These are phyloP conservation scores for Acomys russatus DNA, from an alignment of 2,797 vertebrate species.

Conservation along the genomic window DNA sequence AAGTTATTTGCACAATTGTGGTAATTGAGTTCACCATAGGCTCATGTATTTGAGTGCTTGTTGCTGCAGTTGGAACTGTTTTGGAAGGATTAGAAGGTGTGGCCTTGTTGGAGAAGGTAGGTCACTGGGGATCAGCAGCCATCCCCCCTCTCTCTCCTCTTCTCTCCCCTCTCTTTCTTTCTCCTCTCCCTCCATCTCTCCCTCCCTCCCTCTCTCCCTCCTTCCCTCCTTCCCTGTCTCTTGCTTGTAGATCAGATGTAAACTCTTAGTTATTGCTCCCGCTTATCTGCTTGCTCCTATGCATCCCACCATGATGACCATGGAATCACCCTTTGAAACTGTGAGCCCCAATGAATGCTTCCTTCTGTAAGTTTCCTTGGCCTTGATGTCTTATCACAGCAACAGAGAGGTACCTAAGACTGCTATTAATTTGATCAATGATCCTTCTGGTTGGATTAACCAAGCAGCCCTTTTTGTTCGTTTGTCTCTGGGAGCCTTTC, in stretches of 20 bases:
- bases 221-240: neutral
- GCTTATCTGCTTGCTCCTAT: neutral
- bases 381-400: neutral
- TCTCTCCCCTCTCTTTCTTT: neutral
- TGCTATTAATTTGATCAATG: constrained; percentile 93
- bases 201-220: neutral
- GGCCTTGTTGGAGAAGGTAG: neutral
- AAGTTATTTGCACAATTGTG: constrained; percentile 92
- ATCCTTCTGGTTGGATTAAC: constrained; percentile 94
- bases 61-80: neutral
- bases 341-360: neutral
- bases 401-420: neutral
- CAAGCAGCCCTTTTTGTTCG: constrained; percentile 89
- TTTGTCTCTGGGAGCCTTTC: constrained; percentile 92
- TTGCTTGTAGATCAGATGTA: neutral
- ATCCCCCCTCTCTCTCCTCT: neutral
- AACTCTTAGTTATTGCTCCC: neutral
- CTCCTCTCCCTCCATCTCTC: neutral
- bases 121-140: neutral
- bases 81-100: neutral
- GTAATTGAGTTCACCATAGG: neutral
- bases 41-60: neutral
- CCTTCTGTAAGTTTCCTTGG: neutral
- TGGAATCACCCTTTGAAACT: neutral
- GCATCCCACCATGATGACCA: neutral